Evolutionary conservation across 2,113 vertebrate genomes (phyloP), one percentile per base, ranked within the genome.

Genomic region (Lophochroa leadbeateri): DNA sequence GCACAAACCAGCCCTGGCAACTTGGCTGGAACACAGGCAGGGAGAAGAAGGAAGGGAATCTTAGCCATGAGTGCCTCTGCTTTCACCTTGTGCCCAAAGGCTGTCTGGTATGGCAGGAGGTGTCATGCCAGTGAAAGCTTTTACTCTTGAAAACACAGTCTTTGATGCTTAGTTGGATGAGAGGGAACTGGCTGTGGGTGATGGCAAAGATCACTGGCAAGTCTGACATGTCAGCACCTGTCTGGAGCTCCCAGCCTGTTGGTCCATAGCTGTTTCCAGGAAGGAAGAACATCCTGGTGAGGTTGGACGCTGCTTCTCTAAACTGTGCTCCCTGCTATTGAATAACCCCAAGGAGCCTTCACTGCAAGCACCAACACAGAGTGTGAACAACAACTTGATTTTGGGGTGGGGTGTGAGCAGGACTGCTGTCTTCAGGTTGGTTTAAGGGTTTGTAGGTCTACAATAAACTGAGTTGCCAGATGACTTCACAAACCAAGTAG

Each of bases 211-310:
- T 50, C 25, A 15, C 39, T 46, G 29, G 63, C 35, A 41, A 28
- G 20, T 77, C 28, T 39, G 35, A 69, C 5, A 0, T 65, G 80
- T 77, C 43, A 37, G 69, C 35, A 68, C 49, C 70, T 85, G 75
- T 41, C 57, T 69, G 84, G 67, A 96, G 46, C 63, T 85, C 63
- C 70, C 63, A 90, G 50, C 58, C 24, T 68, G 61, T 49, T 89
- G 41, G 43, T 63, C 49, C n/a, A 3, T 8, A 41, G 49, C 65
- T 85, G 28, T 37, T 76, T 88, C 57, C 53, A 47, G 41, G 61
- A 81, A 85, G 65, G 24, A 63, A 14, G 70, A 89, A 85, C 25
- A 65, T 68, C 52, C 27, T 60, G 17, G 53, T 61, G 46, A 81
- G 60, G 31, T 75, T 72, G 43, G 35, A 58, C 75, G 28, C 50